phyloP scores from a whole-genome alignment of 30 jellyfish, hydroid and myxozoan genomes.

The Aurelia sp. region DNA sequence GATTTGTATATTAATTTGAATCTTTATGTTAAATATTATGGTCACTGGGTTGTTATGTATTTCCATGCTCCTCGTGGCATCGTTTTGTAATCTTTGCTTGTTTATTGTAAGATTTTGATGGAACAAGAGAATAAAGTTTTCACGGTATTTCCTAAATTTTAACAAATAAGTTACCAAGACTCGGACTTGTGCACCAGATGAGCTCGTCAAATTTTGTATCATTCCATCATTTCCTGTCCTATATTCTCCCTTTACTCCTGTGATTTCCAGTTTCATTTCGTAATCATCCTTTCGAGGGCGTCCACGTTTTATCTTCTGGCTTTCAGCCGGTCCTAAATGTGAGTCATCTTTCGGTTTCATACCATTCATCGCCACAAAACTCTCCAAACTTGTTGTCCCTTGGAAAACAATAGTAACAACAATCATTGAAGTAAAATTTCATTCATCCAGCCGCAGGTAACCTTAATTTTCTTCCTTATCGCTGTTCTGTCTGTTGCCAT shows the following conservation, averaged over 20 bases:
- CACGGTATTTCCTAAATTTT: background rate
- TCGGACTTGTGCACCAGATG: constrained; percentile 29
- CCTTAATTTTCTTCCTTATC: too few species aligned
- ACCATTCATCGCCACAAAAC: constrained; percentile 58
- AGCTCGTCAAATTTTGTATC: background rate
- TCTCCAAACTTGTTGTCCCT: constrained; percentile 66
- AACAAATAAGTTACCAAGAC: constrained; percentile 10
- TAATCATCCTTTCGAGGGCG: constrained; percentile 71
- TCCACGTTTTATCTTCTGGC: constrained; percentile 33
- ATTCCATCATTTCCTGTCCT: background rate
- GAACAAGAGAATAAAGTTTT: too few species aligned
- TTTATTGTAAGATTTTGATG: too few species aligned
- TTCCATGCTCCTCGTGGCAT: too few species aligned
- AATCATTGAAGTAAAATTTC: too few species aligned
- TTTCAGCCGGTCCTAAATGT: background rate
- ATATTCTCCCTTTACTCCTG: background rate
- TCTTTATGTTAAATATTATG: too few species aligned
- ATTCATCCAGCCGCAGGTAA: too few species aligned
- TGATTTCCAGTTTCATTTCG: constrained; percentile 8
- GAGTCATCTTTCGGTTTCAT: constrained; percentile 26
- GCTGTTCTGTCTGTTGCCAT: too few species aligned
- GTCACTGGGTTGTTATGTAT: too few species aligned
- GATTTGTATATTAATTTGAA: too few species aligned
- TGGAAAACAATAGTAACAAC: background rate
- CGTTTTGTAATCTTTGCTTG: too few species aligned